Conservation (phyloP, 2,113 vertebrate genomes). For the Glaucomys volans region DNA sequence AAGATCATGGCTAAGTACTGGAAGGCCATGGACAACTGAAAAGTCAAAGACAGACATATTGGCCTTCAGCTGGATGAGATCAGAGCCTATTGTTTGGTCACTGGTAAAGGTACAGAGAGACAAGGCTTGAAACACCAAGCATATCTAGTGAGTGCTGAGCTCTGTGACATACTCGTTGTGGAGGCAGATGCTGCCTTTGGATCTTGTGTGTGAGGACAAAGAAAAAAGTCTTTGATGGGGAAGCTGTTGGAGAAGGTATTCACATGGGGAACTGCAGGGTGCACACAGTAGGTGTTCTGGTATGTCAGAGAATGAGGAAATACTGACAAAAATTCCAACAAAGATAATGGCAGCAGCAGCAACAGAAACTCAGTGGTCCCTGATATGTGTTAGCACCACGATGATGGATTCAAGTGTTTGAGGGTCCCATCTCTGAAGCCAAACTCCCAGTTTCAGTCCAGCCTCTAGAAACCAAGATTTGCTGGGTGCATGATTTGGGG, state of each 20-base stretch:
- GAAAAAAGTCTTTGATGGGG: background rate
- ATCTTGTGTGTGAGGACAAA: background rate
- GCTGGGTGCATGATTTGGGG: background rate
- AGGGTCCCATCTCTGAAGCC: background rate
- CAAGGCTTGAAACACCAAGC: background rate
- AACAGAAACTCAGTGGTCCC: background rate
- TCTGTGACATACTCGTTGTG: background rate
- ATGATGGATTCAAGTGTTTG: background rate
- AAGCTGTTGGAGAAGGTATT: background rate
- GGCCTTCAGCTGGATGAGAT: background rate
- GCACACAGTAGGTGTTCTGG: background rate
- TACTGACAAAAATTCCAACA: background rate
- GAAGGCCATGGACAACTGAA: background rate
- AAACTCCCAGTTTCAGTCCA: background rate
- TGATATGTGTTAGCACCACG: background rate
- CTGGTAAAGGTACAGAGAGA: background rate
- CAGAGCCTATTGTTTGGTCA: background rate
- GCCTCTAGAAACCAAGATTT: background rate
- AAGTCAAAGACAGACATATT: slow-evolving; percentile 19
- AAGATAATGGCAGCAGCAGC: background rate
- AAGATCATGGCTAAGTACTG: slow-evolving; percentile 15
- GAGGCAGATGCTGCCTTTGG: background rate
- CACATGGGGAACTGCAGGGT: background rate
- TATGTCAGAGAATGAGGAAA: background rate
- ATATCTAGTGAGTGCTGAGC: background rate